Conservation (phyloP, 2,113 vertebrate genomes). For the Corapipo altera region DNA sequence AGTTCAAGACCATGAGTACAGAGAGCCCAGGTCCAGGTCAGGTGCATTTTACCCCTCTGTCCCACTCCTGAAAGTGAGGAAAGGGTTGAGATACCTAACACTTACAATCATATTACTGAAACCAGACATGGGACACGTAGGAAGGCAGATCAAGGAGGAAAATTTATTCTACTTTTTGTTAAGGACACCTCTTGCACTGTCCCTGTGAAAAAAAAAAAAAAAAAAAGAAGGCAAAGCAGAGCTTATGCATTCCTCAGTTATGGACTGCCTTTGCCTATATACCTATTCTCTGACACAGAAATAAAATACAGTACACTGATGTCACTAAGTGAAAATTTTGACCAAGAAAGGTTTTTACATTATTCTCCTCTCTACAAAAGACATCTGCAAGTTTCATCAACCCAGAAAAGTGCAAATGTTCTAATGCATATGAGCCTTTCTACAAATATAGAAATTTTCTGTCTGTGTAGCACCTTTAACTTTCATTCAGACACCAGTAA, state of each 20-base stretch:
- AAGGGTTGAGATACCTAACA: background rate
- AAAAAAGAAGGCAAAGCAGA: background rate
- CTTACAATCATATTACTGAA: background rate
- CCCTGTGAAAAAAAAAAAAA: too few species aligned
- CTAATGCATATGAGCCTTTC: background rate
- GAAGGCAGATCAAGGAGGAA: background rate
- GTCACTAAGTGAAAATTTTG: background rate
- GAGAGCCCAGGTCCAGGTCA: rapidly evolving
- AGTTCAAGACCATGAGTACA: background rate
- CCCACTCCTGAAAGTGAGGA: background rate
- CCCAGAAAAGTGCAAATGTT: background rate
- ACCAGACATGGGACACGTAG: background rate
- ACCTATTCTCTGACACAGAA: background rate
- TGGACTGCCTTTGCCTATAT: background rate
- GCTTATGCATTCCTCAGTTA: background rate
- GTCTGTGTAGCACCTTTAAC: background rate
- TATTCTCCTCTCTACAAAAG: background rate
- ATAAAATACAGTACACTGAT: rapidly evolving
- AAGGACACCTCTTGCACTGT: background rate
- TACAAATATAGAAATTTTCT: background rate
- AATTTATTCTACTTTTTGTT: background rate
- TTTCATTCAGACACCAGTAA: background rate
- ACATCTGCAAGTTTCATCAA: background rate
- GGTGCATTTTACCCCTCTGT: background rate
- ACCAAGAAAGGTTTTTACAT: background rate